phyloP scores from a whole-genome alignment of 2,888 invertebrate genomes.

The Acleris cristana region DNA sequence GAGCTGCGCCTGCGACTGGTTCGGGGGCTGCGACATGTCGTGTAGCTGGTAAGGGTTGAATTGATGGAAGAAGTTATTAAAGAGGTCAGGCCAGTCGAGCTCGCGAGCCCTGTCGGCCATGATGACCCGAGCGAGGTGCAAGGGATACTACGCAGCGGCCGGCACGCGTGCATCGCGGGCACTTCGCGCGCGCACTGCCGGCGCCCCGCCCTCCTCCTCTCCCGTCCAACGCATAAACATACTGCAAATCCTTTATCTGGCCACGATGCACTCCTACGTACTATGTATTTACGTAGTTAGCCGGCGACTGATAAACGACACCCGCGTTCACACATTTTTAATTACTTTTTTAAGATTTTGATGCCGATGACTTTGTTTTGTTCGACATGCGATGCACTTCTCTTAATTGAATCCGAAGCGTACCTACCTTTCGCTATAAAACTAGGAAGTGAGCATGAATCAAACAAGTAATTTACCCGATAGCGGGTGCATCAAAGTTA shows the following conservation, averaged over 20 bases:
- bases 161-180: slow-evolving; percentile 65
- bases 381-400: slow-evolving; percentile 24
- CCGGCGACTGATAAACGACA: slow-evolving; percentile 61
- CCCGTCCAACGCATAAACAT: slow-evolving; percentile 71
- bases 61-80: slow-evolving; percentile 48
- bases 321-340: slow-evolving; percentile 36
- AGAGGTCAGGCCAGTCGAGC: slow-evolving; percentile 51
- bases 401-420: slow-evolving; percentile 16
- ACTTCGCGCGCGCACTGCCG: slow-evolving; percentile 69
- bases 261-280: slow-evolving; percentile 43
- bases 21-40: slow-evolving; percentile 39
- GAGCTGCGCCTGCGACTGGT: slow-evolving; percentile 44
- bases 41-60: slow-evolving; percentile 45
- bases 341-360: slow-evolving; percentile 19
- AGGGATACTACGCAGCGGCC: slow-evolving; percentile 54
- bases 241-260: slow-evolving; percentile 75
- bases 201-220: slow-evolving; percentile 55
- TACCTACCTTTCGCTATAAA: too few relatives aligned
- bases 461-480: slow-evolving; percentile 15
- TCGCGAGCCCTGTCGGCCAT: slow-evolving; percentile 64
- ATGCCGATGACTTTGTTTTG: slow-evolving; percentile 4
- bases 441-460: slow-evolving; percentile 1
- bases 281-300: slow-evolving; percentile 51
- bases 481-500: neutral
- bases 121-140: slow-evolving; percentile 41